phyloP scores from a whole-genome alignment of 2,888 invertebrate species.

The Ormyrus rosae region DNA sequence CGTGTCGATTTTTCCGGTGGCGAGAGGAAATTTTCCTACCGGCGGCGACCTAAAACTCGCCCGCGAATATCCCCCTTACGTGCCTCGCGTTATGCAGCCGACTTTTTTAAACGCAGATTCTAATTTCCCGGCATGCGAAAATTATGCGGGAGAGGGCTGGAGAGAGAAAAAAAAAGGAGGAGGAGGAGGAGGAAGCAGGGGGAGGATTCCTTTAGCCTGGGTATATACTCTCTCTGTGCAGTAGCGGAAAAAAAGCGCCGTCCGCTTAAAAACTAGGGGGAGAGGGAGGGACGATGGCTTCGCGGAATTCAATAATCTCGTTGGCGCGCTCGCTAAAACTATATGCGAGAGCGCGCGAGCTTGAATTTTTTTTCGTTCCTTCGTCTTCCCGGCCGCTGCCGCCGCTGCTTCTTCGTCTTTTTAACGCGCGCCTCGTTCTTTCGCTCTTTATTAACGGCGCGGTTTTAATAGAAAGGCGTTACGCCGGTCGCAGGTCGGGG shows the following conservation, averaged over 20 bases:
- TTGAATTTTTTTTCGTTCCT: slow-evolving; percentile 4
- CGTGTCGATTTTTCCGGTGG: not conserved
- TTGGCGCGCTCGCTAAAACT: slow-evolving; percentile 7
- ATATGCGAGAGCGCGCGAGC: not conserved
- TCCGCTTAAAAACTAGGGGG: slow-evolving; percentile 33
- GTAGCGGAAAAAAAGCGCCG: slow-evolving; percentile 28
- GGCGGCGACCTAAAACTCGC: not conserved
- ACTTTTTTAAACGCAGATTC: slow-evolving; percentile 40
- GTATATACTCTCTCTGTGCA: not conserved
- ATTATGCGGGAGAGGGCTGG: slow-evolving; percentile 5
- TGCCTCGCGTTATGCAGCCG: not conserved
- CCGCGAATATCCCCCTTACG: slow-evolving; percentile 8
- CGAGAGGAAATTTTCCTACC: slow-evolving; percentile 19
- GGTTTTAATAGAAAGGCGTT: slow-evolving; percentile 49
- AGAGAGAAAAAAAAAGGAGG: not conserved
- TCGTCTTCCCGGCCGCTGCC: not conserved
- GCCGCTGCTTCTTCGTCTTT: not conserved
- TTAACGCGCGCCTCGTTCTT: not conserved
- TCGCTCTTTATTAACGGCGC: slow-evolving; percentile 47
- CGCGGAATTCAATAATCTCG: slow-evolving; percentile 56
- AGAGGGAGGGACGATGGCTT: slow-evolving; percentile 26
- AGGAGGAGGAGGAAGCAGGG: not conserved
- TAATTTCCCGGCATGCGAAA: slow-evolving; percentile 41
- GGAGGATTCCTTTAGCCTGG: slow-evolving; percentile 6
- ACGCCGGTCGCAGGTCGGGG: not conserved